Evolutionary conservation across 1,140 invertebrate genomes (phyloP).

Genomic region (Eciton burchellii): DNA sequence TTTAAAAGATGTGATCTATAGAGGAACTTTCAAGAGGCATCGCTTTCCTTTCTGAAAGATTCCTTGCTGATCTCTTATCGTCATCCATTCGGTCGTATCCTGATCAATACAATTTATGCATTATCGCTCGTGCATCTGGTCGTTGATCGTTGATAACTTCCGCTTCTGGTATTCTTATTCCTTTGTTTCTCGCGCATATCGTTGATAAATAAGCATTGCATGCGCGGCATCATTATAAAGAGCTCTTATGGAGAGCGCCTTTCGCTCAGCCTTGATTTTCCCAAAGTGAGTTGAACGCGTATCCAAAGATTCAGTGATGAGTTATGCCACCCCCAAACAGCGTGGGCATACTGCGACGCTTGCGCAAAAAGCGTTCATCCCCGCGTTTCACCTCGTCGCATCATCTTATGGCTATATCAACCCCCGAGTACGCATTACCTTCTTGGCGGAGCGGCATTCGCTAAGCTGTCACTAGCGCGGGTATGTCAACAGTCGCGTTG

Average conservation of each 20-base stretch:
- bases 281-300: neutral
- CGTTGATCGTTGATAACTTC: constrained; percentile 39
- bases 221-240: too few species aligned
- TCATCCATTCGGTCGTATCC: neutral
- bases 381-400: constrained; percentile 71
- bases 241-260: neutral
- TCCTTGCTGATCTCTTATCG: neutral
- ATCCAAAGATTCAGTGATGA: constrained; percentile 9
- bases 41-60: neutral
- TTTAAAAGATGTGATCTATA: too few species aligned
- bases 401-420: constrained; percentile 78
- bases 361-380: constrained; percentile 72
- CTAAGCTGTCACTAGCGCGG: constrained; percentile 53
- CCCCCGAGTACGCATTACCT: constrained; percentile 68
- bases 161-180: constrained; percentile 48
- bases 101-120: constrained; percentile 2
- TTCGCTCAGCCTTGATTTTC: neutral
- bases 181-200: constrained; percentile 21
- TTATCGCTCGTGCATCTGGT: constrained; percentile 14
- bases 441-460: constrained; percentile 33
- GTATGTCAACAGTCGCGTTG: constrained; percentile 75
- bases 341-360: constrained; percentile 72
- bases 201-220: constrained; percentile 23
- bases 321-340: constrained; percentile 61
- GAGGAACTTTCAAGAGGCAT: too few species aligned